Conservation (phyloP, 2,888 invertebrate species). For the Drosophila mimetica region DNA sequence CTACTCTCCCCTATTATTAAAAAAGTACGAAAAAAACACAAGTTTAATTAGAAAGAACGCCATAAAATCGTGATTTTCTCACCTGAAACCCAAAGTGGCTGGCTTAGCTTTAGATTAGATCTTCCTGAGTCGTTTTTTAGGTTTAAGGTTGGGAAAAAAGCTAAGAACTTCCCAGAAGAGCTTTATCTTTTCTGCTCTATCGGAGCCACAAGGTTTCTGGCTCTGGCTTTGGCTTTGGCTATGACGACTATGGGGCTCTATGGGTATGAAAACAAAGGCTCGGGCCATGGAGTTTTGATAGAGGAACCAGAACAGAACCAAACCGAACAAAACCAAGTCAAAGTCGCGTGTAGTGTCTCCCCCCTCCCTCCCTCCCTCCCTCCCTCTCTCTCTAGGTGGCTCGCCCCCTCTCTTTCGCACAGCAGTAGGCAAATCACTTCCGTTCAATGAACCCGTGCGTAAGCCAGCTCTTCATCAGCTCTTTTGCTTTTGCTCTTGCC, state of each 20-base stretch:
- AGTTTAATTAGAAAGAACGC: constrained; percentile 14
- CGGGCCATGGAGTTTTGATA: constrained; percentile 21
- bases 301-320: constrained; percentile 33
- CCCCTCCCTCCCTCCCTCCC: background rate
- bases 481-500: constrained; percentile 36
- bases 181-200: constrained; percentile 37
- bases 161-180: constrained; percentile 34
- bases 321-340: constrained; percentile 40
- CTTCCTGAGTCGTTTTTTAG: constrained; percentile 17
- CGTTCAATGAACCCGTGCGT: constrained; percentile 84
- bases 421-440: constrained; percentile 82
- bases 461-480: constrained; percentile 70
- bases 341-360: constrained; percentile 45
- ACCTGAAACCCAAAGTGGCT: constrained; percentile 18
- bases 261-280: constrained; percentile 24
- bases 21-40: background rate
- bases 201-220: constrained; percentile 29
- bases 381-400: constrained; percentile 1
- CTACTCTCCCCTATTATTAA: background rate
- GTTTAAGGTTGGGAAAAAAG: constrained; percentile 14
- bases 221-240: constrained; percentile 1
- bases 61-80: constrained; percentile 20
- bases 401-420: constrained; percentile 15
- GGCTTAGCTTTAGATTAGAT: constrained; percentile 25
- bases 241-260: background rate